phyloP scores from a whole-genome alignment of 2,797 vertebrate genomes.

The Artibeus lituratus region DNA sequence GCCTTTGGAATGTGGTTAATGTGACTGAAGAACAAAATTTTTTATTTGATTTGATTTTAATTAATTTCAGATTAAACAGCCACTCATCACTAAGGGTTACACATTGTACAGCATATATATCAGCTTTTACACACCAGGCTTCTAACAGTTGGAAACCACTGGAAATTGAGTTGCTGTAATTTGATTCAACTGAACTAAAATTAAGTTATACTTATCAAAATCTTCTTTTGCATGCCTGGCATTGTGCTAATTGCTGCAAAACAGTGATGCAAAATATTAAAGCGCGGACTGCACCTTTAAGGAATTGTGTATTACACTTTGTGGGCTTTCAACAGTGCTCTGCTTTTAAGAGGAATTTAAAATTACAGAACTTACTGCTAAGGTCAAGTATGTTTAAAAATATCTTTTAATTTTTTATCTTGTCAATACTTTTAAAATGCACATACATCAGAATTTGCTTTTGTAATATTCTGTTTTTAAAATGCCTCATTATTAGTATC shows the following conservation, averaged over 20 bases:
- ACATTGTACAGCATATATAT: neutral
- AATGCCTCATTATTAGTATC: neutral
- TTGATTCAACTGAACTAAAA: slow-evolving; percentile 14
- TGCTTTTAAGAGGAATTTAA: neutral
- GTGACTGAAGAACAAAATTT: neutral
- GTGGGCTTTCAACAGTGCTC: neutral
- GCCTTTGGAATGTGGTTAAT: neutral
- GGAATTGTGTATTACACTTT: neutral
- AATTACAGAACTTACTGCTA: neutral
- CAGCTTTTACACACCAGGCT: neutral
- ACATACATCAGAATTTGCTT: neutral
- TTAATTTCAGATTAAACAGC: slow-evolving; percentile 8
- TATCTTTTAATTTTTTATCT: neutral
- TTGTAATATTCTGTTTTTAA: neutral
- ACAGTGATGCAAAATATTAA: neutral
- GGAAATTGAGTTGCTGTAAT: neutral
- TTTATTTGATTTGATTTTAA: slow-evolving; percentile 33
- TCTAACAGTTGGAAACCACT: neutral
- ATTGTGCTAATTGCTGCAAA: neutral
- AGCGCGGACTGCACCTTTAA: neutral
- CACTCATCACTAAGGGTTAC: neutral
- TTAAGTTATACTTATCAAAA: neutral
- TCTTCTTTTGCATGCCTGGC: neutral
- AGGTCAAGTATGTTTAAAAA: slow-evolving; percentile 22
- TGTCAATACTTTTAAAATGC: neutral